phyloP scores from a whole-genome alignment of 92 coral and sea anemone genomes.

The Zoanthus sociatus region DNA sequence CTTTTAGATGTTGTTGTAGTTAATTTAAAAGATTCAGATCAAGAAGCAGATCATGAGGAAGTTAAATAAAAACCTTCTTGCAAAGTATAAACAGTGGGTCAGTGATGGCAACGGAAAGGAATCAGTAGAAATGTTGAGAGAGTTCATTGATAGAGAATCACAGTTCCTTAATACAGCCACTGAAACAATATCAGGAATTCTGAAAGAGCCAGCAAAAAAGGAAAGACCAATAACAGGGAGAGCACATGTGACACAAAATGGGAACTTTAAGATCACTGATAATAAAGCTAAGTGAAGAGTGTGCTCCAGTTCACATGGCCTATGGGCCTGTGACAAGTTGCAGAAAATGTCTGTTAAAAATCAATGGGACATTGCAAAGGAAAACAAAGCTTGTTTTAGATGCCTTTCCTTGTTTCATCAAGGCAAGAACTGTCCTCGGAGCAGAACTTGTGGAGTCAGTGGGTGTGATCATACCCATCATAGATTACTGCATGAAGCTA shows the following conservation, averaged over 20 bases:
- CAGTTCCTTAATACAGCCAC: constrained; percentile 61
- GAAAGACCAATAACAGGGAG: constrained; percentile 27
- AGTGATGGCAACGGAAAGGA: constrained; percentile 57
- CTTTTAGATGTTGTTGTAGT: constrained; percentile 53
- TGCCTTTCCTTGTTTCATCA: neutral
- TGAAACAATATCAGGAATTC: constrained; percentile 50
- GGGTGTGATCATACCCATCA: neutral
- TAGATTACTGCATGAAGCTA: neutral
- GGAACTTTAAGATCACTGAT: neutral
- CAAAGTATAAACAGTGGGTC: constrained; percentile 67
- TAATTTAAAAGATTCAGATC: constrained; percentile 68
- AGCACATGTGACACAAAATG: constrained; percentile 10
- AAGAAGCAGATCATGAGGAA: constrained; percentile 63
- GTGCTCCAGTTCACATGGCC: constrained; percentile 15
- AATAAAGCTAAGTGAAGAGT: neutral
- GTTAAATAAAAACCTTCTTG: constrained; percentile 53
- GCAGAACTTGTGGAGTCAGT: neutral
- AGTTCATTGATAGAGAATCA: constrained; percentile 64
- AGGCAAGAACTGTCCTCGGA: neutral
- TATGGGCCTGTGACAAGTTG: neutral
- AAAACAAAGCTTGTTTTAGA: neutral
- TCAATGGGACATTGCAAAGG: neutral
- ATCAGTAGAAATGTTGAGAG: constrained; percentile 57
- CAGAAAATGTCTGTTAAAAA: neutral
- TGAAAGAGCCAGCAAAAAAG: constrained; percentile 25